Evolutionary conservation across 2,888 invertebrate species (phyloP).

Genomic region (Nomada goodeniana): DNA sequence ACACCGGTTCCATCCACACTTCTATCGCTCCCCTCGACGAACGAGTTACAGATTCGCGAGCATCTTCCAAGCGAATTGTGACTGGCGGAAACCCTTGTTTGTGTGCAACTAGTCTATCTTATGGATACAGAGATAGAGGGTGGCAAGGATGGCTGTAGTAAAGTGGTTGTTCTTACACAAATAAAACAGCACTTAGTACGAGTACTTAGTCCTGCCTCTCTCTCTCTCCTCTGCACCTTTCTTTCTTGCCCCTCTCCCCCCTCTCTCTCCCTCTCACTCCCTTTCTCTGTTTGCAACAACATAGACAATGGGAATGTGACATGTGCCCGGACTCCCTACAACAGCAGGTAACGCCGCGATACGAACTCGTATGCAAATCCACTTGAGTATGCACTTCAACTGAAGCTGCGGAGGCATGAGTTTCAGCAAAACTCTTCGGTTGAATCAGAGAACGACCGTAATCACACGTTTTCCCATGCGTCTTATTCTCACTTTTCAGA

Average conservation of each 20-base stretch:
- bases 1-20: not conserved
- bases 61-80: constrained; percentile 61
- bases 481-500: constrained; percentile 35
- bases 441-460: constrained; percentile 72
- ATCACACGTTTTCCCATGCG: constrained; percentile 51
- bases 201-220: constrained; percentile 75
- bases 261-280: constrained; percentile 61
- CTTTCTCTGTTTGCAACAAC: constrained; percentile 76
- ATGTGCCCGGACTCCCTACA: constrained; percentile 77
- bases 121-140: constrained; percentile 50
- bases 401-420: constrained; percentile 63
- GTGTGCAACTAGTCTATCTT: constrained; percentile 59
- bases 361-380: constrained; percentile 82
- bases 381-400: constrained; percentile 76
- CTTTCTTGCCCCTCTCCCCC: constrained; percentile 22
- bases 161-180: constrained; percentile 83
- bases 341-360: constrained; percentile 74
- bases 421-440: constrained; percentile 74
- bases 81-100: constrained; percentile 60
- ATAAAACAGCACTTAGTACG: constrained; percentile 83
- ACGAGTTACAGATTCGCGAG: constrained; percentile 57
- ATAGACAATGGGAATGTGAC: constrained; percentile 84
- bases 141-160: constrained; percentile 62
- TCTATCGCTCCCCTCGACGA: not conserved
- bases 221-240: constrained; percentile 27